Evolutionary conservation across 2,113 vertebrate genomes (phyloP), one percentile per base, ranked within the genome.

Genomic region (Euleptes europaea): DNA sequence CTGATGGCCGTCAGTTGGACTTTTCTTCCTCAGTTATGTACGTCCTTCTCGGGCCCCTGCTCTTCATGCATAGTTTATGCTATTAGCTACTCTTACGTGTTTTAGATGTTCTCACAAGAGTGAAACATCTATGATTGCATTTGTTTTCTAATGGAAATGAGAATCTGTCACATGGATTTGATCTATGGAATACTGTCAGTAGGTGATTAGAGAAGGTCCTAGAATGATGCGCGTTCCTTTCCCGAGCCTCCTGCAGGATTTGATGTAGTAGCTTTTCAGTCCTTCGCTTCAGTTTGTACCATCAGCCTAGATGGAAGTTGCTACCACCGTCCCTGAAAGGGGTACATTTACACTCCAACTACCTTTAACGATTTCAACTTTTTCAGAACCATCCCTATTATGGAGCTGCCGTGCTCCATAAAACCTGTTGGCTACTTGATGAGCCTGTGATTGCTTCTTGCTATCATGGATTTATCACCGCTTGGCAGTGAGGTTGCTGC

Each of bases 111-210:
- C 38, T 78, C 35, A 23, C 28, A 85, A 73, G 40, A 35, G 40
- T 35, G 2, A n/a, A 2, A 66, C 70, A 78, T 70, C n/a, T 63
- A 40, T 83, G 54, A 65, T 51, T 70, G 35, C 23, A n/a, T 33
- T 38, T 42, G 54, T 81, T 84, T 82, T 31, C 26, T 84, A 67
- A 83, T 67, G 51, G 69, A 47, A 86, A 84, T 54, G 54, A 72
- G 72, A 71, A 71, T 82, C 66, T 82, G 77, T 70, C 70, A 87
- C 23, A 10, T 42, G 31, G 33, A 78, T 86, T 85, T 86, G n/a
- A 82, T 73, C 6, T 38, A 66, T 1, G 4, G 51, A 85, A 80
- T 54, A 31, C 0, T n/a, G 73, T 78, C 78, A 72, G 40, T 76
- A 92, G 5, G 28, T 72, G 35, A 65, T 54, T 75, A 21, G 73